Conservation (phyloP, 2,888 invertebrate genomes). For the Drosophila niveifrons region DNA sequence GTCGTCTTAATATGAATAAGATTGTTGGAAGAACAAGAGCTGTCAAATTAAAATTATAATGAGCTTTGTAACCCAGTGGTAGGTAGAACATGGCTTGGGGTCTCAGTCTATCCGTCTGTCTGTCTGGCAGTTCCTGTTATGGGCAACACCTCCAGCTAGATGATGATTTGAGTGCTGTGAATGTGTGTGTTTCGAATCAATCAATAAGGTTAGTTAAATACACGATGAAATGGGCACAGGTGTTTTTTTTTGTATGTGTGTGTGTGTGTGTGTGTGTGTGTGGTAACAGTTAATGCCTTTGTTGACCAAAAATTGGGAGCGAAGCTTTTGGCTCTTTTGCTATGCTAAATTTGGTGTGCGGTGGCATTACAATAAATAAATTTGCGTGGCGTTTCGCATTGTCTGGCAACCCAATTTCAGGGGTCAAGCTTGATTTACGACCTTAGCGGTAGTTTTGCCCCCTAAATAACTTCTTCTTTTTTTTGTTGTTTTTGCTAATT, state of each 20-base stretch:
- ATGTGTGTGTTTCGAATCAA: constrained; percentile 41
- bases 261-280: too few relatives aligned
- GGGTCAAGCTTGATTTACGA: constrained; percentile 70
- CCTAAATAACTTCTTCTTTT: not conserved
- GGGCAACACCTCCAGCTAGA: constrained; percentile 43
- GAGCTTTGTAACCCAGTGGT: constrained; percentile 36
- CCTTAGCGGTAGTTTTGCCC: constrained; percentile 39
- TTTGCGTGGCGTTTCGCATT: constrained; percentile 53
- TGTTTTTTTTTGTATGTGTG: not conserved
- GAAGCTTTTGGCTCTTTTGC: constrained; percentile 37
- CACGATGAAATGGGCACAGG: constrained; percentile 28
- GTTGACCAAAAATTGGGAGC: constrained; percentile 54
- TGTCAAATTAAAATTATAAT: constrained; percentile 70
- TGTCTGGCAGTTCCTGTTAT: constrained; percentile 26
- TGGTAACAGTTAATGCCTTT: constrained; percentile 57
- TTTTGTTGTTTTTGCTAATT: constrained; percentile 54
- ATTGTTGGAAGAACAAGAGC: constrained; percentile 45
- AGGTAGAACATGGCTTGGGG: constrained; percentile 42
- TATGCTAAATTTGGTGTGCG: constrained; percentile 54
- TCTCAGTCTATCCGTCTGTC: not conserved
- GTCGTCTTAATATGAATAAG: constrained; percentile 53
- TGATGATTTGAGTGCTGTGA: not conserved
- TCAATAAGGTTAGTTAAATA: constrained; percentile 55
- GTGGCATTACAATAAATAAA: constrained; percentile 49
- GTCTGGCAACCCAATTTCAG: constrained; percentile 43